phyloP scores from a whole-genome alignment of 2,797 vertebrate species.

The Myotis daubentonii region DNA sequence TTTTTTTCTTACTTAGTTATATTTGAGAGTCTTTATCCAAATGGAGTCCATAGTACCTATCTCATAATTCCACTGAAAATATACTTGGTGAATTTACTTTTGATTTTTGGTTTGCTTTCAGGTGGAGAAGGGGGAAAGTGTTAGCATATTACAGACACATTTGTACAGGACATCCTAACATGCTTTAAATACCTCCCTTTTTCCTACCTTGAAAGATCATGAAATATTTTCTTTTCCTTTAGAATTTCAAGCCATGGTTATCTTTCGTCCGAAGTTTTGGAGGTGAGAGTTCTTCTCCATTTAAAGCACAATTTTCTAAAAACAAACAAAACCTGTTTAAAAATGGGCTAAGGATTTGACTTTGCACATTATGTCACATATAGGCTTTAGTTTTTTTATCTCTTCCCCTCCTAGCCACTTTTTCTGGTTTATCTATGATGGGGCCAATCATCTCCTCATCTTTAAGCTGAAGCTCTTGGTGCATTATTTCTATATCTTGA shows the following conservation, averaged over 20 bases:
- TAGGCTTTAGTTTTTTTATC: constrained; percentile 96
- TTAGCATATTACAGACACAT: background rate
- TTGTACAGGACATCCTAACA: background rate
- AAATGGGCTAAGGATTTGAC: background rate
- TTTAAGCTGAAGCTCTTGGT: background rate
- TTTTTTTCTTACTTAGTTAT: background rate
- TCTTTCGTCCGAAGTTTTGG: background rate
- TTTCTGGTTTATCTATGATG: too few species aligned
- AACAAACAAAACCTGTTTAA: background rate
- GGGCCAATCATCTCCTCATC: background rate
- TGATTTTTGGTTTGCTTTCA: background rate
- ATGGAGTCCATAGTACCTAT: background rate
- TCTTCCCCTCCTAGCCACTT: constrained; percentile 60
- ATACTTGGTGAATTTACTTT: background rate
- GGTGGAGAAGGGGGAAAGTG: background rate
- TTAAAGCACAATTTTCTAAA: background rate
- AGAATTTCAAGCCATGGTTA: background rate
- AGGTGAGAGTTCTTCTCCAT: background rate
- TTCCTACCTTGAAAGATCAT: background rate
- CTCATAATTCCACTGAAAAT: background rate
- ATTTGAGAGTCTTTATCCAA: background rate
- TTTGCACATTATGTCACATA: constrained; percentile 86
- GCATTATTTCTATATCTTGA: constrained; percentile 85
- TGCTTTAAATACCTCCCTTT: background rate
- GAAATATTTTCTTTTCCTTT: background rate